These are phyloP conservation scores for Lonchura striata DNA, from an alignment of 2,113 vertebrate genomes.

Conservation along the genomic window DNA sequence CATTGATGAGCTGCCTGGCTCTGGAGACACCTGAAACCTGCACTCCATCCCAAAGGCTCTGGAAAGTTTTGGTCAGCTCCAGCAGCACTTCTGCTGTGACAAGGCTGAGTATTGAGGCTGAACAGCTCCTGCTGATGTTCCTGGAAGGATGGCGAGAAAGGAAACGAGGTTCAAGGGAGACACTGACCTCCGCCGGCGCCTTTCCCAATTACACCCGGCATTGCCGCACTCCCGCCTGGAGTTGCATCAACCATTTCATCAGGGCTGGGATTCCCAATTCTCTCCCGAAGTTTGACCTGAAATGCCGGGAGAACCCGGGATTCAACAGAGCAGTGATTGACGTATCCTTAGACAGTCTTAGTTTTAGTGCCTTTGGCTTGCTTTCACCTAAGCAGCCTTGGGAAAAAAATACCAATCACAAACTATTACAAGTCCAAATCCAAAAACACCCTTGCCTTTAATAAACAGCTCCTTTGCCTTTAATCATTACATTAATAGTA, in stretches of 20 bases:
- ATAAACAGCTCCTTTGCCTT: not conserved
- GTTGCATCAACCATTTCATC: not conserved
- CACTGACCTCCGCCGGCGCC: constrained; percentile 41
- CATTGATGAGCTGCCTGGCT: not conserved
- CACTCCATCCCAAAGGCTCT: not conserved
- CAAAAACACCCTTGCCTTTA: not conserved
- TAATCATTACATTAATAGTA: not conserved
- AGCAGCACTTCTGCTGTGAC: not conserved
- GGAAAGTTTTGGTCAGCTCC: not conserved
- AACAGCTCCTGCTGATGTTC: fast-evolving
- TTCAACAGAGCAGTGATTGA: not conserved
- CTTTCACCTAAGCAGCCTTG: not conserved
- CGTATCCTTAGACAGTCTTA: not conserved
- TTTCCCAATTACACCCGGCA: not conserved
- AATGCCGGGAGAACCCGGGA: not conserved
- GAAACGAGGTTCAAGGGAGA: not conserved
- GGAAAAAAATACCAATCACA: not conserved
- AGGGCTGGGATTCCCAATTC: not conserved
- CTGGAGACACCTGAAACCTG: not conserved
- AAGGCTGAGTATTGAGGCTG: not conserved
- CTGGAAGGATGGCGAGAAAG: not conserved
- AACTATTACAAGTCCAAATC: not conserved
- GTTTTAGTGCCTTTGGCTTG: not conserved
- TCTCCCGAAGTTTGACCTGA: not conserved
- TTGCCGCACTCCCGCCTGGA: not conserved